Percentiles rank a stretch among this genome's conserved stretches.
phyloP scores from a whole-genome alignment of 1,140 invertebrate species.

The Aphis gossypii region DNA sequence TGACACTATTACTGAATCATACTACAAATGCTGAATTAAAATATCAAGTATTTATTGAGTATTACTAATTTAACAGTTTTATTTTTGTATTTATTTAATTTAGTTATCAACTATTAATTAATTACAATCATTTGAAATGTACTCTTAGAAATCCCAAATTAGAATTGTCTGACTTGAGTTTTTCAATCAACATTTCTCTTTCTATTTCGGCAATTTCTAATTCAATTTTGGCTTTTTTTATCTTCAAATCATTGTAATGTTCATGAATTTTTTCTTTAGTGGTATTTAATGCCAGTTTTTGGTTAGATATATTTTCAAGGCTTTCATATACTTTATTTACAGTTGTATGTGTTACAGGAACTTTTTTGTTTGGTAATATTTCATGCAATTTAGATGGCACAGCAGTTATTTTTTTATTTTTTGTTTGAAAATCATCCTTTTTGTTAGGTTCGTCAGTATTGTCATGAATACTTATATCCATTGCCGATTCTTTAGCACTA shows the following conservation, averaged over 20 bases:
- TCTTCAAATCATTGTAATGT: neutral
- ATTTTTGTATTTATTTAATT: too few relatives aligned
- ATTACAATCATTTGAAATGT: too few relatives aligned
- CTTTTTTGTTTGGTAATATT: neutral
- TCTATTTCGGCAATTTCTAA: neutral
- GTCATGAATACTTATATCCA: too few relatives aligned
- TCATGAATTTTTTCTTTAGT: neutral
- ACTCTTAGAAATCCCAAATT: too few relatives aligned
- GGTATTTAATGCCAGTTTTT: neutral
- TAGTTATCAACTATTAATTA: too few relatives aligned
- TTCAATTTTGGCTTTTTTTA: neutral
- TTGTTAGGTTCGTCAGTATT: too few relatives aligned
- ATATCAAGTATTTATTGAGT: neutral
- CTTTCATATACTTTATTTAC: neutral
- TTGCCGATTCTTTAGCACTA: too few relatives aligned
- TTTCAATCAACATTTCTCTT: neutral
- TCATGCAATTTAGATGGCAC: neutral
- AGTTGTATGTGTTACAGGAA: neutral
- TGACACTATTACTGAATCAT: neutral
- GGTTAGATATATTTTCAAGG: neutral
- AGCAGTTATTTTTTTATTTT: neutral
- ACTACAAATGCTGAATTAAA: neutral
- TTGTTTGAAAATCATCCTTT: too few relatives aligned
- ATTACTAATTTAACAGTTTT: too few relatives aligned
- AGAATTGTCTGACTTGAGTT: neutral